Evolutionary conservation across 2,888 invertebrate genomes (phyloP), one percentile per base, ranked within the genome.

Genomic region (Drosophila antonietae): DNA sequence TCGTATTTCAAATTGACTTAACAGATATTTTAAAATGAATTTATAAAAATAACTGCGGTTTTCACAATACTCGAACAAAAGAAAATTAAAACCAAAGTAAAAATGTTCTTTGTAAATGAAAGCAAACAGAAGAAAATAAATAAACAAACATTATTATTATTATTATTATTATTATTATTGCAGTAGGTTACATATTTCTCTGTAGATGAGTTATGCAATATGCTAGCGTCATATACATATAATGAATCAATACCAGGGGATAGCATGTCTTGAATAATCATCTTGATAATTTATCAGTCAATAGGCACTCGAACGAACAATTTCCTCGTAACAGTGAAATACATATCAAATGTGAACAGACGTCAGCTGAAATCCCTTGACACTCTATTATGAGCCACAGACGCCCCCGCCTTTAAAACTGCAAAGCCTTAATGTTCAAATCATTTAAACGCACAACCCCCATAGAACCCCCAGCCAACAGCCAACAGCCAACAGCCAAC

Each of bases 391-490:
- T 64, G 63, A 52, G 60, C 37, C 52, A 23, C 18, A 14, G 23
- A 23, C 5, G 23, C 52, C 57, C 53, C 53, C 39, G n/a, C 35
- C 53, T 10, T 47, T 31, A 60, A 67, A 60, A 65, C 20, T 77
- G 74, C 70, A 61, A 75, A 75, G 44, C 68, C 68, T 47, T 72
- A 78, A 78, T 78, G 77, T 47, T 78, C 64, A 43, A 75, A 68
- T 65, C 71, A 75, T 78, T 68, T 77, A 77, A 76, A 77, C 75
- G 58, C 23, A 63, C 68, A 55, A 44, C 35, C 46, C 57, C 51
- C 33, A 28, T 51, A 15, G 51, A 20, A 35, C 23, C n/a, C 61
- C 44, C 69, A 58, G n/a, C 59, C 31, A 31, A 39, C 37, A 39
- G 20, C 23, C 3, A 23, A 23, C 46, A 20, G 2, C 23, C 3